Evolutionary conservation across 2,888 invertebrate species (phyloP).

Genomic region (Rhamnusium bicolor): DNA sequence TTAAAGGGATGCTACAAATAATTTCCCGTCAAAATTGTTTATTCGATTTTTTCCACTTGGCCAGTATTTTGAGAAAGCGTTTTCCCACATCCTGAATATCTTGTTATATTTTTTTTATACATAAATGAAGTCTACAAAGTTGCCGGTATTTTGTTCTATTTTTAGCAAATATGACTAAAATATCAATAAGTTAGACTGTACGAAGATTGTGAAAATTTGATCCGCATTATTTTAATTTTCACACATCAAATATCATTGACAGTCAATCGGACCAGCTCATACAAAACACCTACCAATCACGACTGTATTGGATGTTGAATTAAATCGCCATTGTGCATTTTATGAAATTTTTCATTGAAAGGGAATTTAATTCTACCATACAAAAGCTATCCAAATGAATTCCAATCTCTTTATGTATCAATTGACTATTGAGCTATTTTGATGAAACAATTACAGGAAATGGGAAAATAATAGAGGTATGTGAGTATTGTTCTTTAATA

Average conservation of each 20-base stretch:
- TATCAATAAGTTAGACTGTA: too few relatives aligned
- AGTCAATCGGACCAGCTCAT: constrained; percentile 7
- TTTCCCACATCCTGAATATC: too few relatives aligned
- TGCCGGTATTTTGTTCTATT: too few relatives aligned
- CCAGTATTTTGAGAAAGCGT: too few relatives aligned
- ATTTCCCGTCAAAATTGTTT: too few relatives aligned
- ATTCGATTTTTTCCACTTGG: too few relatives aligned
- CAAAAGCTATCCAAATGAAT: constrained; percentile 30
- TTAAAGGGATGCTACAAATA: too few relatives aligned
- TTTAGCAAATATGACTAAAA: too few relatives aligned
- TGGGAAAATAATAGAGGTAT: background rate
- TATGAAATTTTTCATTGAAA: constrained; percentile 32
- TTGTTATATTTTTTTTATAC: too few relatives aligned
- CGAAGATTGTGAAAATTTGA: background rate
- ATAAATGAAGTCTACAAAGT: too few relatives aligned
- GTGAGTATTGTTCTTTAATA: background rate
- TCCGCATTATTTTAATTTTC: constrained; percentile 1
- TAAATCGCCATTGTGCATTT: constrained; percentile 38
- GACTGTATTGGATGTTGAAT: constrained; percentile 18
- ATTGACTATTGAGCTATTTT: background rate
- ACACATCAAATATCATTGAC: background rate
- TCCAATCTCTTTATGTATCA: constrained; percentile 1
- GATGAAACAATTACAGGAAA: background rate
- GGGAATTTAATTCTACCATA: constrained; percentile 33
- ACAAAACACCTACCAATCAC: constrained; percentile 26